These are phyloP conservation scores for Pelobates fuscus DNA, from an alignment of 2,113 vertebrate species.

Conservation along the genomic window DNA sequence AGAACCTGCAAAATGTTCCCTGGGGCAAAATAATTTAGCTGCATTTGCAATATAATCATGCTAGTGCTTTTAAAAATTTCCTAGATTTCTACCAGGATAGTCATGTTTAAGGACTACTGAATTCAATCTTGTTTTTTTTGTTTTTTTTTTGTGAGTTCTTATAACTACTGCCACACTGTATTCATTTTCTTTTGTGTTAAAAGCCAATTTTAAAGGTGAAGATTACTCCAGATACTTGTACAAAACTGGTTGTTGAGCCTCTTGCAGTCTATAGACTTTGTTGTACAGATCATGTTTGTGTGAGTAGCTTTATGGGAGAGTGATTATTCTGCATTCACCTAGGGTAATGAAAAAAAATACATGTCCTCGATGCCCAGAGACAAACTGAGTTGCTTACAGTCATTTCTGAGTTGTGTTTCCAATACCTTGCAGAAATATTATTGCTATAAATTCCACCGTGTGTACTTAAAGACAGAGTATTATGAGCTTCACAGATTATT, in stretches of 20 bases:
- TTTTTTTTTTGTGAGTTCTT: too few species aligned
- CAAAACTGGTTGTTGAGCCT: not conserved
- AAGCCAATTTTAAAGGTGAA: too few species aligned
- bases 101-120: too few species aligned
- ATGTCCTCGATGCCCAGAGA: constrained; percentile 13
- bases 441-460: constrained; percentile 40
- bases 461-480: constrained; percentile 46
- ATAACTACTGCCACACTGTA: too few species aligned
- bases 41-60: too few species aligned
- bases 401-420: constrained; percentile 44
- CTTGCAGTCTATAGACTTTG: constrained; percentile 9
- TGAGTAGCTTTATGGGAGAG: constrained; percentile 19
- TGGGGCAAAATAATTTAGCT: too few species aligned
- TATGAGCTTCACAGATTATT: constrained; percentile 43
- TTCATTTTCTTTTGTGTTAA: too few species aligned
- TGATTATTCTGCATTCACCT: constrained; percentile 7
- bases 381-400: constrained; percentile 20
- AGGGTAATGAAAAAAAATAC: constrained; percentile 38
- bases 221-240: not conserved
- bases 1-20: too few species aligned
- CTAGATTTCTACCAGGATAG: too few species aligned
- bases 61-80: too few species aligned
- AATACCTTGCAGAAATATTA: constrained; percentile 42
- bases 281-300: constrained; percentile 9
- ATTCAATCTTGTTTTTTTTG: too few species aligned